A percentile compares a stretch with the other conserved stretches of the same genome.
phyloP scores from a whole-genome alignment of 2,797 vertebrate genomes.

The Amblyopsis hoosieri region DNA sequence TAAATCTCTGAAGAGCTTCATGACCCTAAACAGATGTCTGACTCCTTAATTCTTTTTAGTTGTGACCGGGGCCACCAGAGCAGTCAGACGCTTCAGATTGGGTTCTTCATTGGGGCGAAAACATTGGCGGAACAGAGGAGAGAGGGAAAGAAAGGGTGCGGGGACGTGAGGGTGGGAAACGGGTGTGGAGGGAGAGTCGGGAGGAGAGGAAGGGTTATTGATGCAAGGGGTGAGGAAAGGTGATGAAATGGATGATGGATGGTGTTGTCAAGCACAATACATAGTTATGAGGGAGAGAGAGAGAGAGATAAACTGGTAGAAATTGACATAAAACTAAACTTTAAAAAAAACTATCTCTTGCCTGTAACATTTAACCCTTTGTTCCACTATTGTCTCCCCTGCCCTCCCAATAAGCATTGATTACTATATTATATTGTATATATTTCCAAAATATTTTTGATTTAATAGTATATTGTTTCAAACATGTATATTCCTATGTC shows the following conservation, averaged over 20 bases:
- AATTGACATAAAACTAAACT: too few relatives aligned
- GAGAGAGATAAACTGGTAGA: slow-evolving; percentile 4
- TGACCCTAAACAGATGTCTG: slow-evolving; percentile 38
- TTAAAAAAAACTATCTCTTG: too few relatives aligned
- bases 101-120: slow-evolving; percentile 41
- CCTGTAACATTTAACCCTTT: too few relatives aligned
- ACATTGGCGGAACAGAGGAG: slow-evolving; percentile 7
- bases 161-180: neutral
- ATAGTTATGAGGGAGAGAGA: slow-evolving; percentile 19
- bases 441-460: too few relatives aligned
- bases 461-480: too few relatives aligned
- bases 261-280: too few relatives aligned
- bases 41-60: slow-evolving; percentile 22
- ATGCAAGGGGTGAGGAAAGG: slow-evolving; percentile 20
- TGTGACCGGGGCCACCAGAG: slow-evolving; percentile 26
- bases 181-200: neutral
- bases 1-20: slow-evolving; percentile 38
- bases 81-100: slow-evolving; percentile 33
- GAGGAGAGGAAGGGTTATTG: slow-evolving; percentile 34
- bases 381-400: too few relatives aligned
- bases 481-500: too few relatives aligned
- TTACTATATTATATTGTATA: too few relatives aligned
- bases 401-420: too few relatives aligned
- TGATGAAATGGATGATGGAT: too few relatives aligned
- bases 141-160: slow-evolving; percentile 6